Evolutionary conservation across 2,113 vertebrate species (phyloP).

Genomic region (Tachycineta bicolor): DNA sequence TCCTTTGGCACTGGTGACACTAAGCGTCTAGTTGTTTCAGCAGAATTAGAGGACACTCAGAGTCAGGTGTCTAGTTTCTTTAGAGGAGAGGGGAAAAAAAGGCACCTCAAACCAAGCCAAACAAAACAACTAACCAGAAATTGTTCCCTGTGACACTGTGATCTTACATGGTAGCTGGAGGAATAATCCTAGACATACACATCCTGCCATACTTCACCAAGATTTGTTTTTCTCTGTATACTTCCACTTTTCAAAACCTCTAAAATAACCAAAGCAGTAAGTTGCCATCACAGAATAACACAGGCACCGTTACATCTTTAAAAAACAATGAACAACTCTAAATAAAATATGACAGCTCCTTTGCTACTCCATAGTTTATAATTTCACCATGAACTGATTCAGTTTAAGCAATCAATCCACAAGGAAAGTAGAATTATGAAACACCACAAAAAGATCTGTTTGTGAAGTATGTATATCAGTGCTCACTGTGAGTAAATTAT

Average conservation of each 20-base stretch:
- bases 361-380: constrained; percentile 33
- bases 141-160: background rate
- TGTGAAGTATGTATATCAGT: background rate
- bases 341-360: constrained; percentile 57
- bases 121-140: background rate
- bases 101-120: background rate
- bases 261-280: constrained; percentile 45
- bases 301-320: constrained; percentile 3
- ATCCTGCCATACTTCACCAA: background rate
- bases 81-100: background rate
- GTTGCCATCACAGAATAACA: constrained; percentile 34
- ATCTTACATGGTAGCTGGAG: background rate
- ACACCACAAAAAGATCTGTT: background rate
- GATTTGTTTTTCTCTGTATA: constrained; percentile 19
- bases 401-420: background rate
- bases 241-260: background rate
- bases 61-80: background rate
- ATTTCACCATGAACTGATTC: background rate
- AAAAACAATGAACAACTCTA: constrained; percentile 36
- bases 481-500: background rate
- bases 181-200: background rate
- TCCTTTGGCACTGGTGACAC: background rate
- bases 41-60: background rate
- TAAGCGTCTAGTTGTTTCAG: background rate
- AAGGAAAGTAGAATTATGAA: background rate